phyloP scores from a whole-genome alignment of 2,113 vertebrate species.

The Tretioscincus oriximinensis region DNA sequence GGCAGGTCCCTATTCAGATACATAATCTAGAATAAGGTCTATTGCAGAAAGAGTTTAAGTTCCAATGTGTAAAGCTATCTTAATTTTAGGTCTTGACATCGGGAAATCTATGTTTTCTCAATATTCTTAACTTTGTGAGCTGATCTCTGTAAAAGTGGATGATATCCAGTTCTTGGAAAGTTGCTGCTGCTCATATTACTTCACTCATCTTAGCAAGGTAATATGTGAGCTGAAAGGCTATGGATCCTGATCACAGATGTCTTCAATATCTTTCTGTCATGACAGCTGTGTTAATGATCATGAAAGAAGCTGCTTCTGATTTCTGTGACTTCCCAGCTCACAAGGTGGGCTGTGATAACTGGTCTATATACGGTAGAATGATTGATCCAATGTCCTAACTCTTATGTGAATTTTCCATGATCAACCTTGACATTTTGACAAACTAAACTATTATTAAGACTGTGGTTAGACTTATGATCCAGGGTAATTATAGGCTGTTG shows the following conservation, averaged over 20 bases:
- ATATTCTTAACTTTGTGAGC: neutral
- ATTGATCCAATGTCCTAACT: neutral
- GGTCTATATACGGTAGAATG: neutral
- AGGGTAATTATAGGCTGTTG: neutral
- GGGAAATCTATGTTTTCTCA: neutral
- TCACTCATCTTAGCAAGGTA: neutral
- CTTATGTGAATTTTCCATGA: neutral
- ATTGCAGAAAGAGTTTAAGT: no score
- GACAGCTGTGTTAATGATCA: neutral
- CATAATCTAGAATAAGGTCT: no score
- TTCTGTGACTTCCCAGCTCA: neutral
- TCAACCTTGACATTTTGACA: neutral
- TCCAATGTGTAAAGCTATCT: neutral
- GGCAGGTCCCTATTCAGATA: no score
- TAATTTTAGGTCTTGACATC: neutral
- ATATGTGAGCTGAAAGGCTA: neutral
- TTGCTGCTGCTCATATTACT: neutral
- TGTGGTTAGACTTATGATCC: neutral
- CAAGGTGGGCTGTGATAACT: neutral
- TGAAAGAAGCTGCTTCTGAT: constrained; percentile 2
- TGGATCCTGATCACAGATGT: neutral
- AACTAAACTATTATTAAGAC: neutral
- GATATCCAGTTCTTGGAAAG: neutral
- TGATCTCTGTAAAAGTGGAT: neutral
- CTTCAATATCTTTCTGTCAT: neutral